A percentile compares a stretch with the other conserved stretches of the same genome.
phyloP scores from a whole-genome alignment of 2,797 vertebrate genomes.

The Tadarida brasiliensis region DNA sequence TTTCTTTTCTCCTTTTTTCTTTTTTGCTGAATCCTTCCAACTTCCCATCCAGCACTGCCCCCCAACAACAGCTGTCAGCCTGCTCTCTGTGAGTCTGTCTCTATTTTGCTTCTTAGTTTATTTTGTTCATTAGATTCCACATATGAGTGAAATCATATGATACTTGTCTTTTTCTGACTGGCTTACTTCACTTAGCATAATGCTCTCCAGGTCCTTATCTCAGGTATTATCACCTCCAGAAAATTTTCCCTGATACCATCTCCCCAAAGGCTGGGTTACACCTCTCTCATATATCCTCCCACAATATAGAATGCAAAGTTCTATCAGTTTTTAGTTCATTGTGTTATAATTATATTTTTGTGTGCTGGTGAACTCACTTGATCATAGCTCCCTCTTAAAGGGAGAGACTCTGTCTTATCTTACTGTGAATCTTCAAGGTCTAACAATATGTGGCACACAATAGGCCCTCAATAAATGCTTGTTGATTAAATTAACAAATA shows the following conservation, averaged over 20 bases:
- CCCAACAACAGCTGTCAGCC: no score
- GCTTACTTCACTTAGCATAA: no score
- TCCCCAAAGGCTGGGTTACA: background rate
- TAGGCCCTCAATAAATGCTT: slow-evolving; percentile 24
- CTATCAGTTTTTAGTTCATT: background rate
- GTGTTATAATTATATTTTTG: slow-evolving; percentile 19
- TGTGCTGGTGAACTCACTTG: background rate
- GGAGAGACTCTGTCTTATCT: background rate
- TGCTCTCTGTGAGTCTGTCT: no score
- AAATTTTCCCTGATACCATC: slow-evolving; percentile 17
- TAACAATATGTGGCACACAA: background rate
- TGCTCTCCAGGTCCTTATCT: background rate
- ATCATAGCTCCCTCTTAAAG: background rate
- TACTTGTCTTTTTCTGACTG: no score
- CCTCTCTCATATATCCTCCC: background rate
- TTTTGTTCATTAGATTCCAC: no score
- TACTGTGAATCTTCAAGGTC: background rate
- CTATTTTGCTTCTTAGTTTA: no score
- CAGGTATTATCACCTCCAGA: background rate
- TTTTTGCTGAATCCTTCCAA: no score
- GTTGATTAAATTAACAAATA: slow-evolving; percentile 36
- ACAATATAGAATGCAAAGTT: slow-evolving; percentile 27
- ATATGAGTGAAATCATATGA: background rate
- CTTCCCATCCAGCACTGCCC: no score
- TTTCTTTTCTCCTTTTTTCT: no score